These are phyloP conservation scores for Atta colombica DNA, from an alignment of 1,140 invertebrate genomes.

Conservation along the genomic window DNA sequence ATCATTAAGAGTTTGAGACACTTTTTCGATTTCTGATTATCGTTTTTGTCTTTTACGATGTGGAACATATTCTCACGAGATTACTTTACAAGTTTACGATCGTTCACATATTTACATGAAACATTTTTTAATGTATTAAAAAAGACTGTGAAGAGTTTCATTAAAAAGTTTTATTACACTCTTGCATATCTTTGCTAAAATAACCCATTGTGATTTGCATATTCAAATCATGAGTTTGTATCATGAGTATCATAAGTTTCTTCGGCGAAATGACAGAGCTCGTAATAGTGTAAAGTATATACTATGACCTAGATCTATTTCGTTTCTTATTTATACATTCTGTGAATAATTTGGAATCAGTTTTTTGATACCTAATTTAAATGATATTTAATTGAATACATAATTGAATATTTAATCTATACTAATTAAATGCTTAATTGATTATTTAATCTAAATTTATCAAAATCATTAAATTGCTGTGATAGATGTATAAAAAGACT, in stretches of 20 bases:
- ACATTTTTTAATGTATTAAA: constrained; percentile 18
- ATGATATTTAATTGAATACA: background rate
- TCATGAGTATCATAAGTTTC: constrained; percentile 20
- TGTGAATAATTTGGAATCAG: background rate
- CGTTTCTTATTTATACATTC: background rate
- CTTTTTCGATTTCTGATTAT: background rate
- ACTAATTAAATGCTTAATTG: background rate
- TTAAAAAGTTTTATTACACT: constrained; percentile 44
- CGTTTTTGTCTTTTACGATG: background rate
- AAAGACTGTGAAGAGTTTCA: constrained; percentile 32
- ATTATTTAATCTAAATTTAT: background rate
- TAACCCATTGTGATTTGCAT: constrained; percentile 34
- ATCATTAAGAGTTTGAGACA: background rate
- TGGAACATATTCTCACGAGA: background rate
- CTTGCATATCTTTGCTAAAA: constrained; percentile 37
- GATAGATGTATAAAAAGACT: background rate
- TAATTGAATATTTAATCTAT: too few species aligned
- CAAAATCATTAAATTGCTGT: background rate
- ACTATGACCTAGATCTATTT: background rate
- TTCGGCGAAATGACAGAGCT: background rate
- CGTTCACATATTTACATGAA: constrained; percentile 25
- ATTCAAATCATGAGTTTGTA: constrained; percentile 43
- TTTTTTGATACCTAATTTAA: background rate
- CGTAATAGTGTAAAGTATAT: constrained; percentile 19
- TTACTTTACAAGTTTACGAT: constrained; percentile 32